phyloP scores from a whole-genome alignment of 2,888 invertebrate species.

The Caenorhabditis panamensis region DNA sequence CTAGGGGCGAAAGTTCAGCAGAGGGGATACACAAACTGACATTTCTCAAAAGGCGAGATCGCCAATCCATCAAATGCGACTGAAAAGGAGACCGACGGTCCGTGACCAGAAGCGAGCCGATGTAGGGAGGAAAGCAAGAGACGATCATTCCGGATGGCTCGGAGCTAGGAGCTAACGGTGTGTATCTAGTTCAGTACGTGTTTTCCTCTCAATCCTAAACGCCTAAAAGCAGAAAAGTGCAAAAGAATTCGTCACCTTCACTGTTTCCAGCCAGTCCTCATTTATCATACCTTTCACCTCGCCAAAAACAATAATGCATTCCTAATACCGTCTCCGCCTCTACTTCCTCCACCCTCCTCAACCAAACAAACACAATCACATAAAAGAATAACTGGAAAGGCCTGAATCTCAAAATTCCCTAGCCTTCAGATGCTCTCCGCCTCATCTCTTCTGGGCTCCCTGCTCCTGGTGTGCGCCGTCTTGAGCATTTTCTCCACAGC shows the following conservation, averaged over 20 bases:
- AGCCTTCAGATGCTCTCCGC: constrained; percentile 43
- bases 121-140: constrained; percentile 1
- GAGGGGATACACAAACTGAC: constrained; percentile 9
- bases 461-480: constrained; percentile 46
- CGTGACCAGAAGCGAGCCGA: constrained; percentile 26
- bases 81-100: constrained; percentile 23
- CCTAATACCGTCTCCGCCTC: neutral
- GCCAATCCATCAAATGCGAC: constrained; percentile 40
- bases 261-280: neutral
- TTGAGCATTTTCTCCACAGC: constrained; percentile 37
- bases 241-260: neutral
- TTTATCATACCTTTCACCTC: neutral
- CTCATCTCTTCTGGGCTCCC: constrained; percentile 60
- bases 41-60: constrained; percentile 20
- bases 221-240: neutral
- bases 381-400: neutral
- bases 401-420: neutral
- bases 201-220: no score
- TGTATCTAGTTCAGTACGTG: neutral
- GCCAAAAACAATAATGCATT: constrained; percentile 2
- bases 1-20: constrained; percentile 39
- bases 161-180: neutral
- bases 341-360: neutral
- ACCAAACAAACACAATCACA: neutral
- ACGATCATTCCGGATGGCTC: neutral